Conservation (phyloP, 2,888 invertebrate genomes). For the Machimus rusticus region DNA sequence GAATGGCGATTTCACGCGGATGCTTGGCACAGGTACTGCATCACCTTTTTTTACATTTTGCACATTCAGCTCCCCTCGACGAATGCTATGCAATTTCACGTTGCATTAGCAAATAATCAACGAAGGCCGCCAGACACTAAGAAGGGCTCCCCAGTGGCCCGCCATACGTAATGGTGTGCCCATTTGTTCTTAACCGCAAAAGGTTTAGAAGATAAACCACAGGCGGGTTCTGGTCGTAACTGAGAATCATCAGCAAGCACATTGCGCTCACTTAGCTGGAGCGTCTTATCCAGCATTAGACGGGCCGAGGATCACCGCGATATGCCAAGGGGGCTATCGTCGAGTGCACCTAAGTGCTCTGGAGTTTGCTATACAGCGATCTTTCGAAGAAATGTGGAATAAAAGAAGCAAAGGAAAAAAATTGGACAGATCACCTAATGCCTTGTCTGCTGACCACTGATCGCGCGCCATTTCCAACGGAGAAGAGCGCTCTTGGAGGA, state of each 20-base stretch:
- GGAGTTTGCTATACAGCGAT: not conserved
- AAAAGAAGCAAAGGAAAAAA: not conserved
- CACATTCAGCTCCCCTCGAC: not conserved
- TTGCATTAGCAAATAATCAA: constrained; percentile 25
- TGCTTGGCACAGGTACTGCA: not conserved
- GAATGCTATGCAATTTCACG: constrained; percentile 24
- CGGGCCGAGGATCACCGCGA: not conserved
- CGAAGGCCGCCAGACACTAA: not conserved
- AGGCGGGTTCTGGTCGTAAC: not conserved
- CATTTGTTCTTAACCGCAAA: constrained; percentile 12
- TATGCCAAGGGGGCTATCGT: not conserved
- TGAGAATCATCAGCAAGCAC: not conserved
- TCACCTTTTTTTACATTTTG: not conserved
- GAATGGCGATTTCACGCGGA: not conserved
- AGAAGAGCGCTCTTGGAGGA: constrained; percentile 14
- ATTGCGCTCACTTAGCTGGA: not conserved
- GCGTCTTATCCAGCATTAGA: not conserved
- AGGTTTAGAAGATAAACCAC: constrained; percentile 20
- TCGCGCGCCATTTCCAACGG: not conserved
- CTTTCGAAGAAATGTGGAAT: not conserved
- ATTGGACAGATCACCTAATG: constrained; percentile 3
- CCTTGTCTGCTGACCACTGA: constrained; percentile 1
- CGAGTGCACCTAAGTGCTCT: not conserved
- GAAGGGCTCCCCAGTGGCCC: not conserved
- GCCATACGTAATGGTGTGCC: not conserved